These are phyloP conservation scores for Trissolcus basalis DNA, from an alignment of 1,140 invertebrate species.

Conservation along the genomic window DNA sequence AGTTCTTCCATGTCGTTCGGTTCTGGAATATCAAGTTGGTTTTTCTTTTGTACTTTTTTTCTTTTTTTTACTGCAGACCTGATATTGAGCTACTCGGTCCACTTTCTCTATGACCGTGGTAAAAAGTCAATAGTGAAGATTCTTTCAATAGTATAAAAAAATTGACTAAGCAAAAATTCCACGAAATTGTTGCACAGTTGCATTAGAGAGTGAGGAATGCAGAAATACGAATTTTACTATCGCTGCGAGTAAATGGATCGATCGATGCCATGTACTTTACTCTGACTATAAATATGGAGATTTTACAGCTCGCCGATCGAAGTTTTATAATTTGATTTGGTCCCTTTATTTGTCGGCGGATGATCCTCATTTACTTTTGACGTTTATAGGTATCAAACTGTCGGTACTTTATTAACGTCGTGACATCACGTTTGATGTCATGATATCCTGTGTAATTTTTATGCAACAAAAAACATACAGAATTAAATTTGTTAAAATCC, in stretches of 20 bases:
- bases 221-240: slow-evolving; percentile 42
- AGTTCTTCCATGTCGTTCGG: too few species aligned
- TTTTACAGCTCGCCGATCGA: slow-evolving; percentile 22
- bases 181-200: slow-evolving; percentile 34
- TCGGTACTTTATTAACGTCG: slow-evolving; percentile 12
- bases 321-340: slow-evolving; percentile 46
- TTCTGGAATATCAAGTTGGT: too few species aligned
- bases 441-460: too few species aligned
- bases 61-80: too few species aligned
- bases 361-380: slow-evolving; percentile 20
- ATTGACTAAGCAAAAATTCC: slow-evolving; percentile 18
- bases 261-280: slow-evolving; percentile 23
- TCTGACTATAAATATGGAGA: slow-evolving; percentile 42
- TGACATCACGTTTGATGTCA: too few species aligned
- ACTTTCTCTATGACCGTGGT: too few species aligned
- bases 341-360: slow-evolving; percentile 21
- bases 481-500: too few species aligned
- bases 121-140: too few species aligned
- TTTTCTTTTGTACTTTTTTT: too few species aligned
- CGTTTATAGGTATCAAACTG: slow-evolving; percentile 20
- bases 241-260: slow-evolving; percentile 37
- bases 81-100: too few species aligned
- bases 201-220: slow-evolving; percentile 28
- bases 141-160: too few species aligned
- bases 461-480: too few species aligned